A percentile compares a stretch with the other conserved stretches of the same genome.
Conservation (phyloP, 2,113 vertebrate genomes). For the Amazona vittata region DNA sequence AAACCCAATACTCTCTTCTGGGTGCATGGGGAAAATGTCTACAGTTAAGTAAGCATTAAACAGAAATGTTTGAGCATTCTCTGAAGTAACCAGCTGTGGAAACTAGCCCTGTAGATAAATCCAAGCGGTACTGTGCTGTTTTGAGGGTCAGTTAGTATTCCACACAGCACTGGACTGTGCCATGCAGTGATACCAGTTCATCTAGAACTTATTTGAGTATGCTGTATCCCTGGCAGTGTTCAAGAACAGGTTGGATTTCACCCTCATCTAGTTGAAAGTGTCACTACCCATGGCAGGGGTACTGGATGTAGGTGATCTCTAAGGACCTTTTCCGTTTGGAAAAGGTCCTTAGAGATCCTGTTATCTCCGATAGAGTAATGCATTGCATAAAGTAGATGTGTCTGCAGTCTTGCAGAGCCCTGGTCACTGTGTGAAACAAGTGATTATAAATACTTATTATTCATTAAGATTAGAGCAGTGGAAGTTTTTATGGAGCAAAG, state of each 20-base stretch:
- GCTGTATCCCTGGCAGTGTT: neutral
- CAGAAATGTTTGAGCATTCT: neutral
- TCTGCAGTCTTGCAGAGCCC: neutral
- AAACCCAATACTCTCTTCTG: neutral
- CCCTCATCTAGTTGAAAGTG: neutral
- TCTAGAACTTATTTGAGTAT: neutral
- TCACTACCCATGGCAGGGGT: neutral
- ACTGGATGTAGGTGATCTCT: neutral
- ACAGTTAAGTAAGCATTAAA: neutral
- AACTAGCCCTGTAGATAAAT: neutral
- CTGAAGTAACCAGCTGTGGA: neutral
- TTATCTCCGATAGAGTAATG: neutral
- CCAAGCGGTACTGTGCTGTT: neutral
- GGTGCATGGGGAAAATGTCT: neutral
- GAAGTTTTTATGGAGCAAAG: neutral
- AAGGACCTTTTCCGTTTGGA: neutral
- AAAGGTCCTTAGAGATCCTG: neutral
- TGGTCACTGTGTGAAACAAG: neutral
- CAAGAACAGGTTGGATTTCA: neutral
- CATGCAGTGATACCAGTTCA: neutral
- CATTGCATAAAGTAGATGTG: fast-evolving
- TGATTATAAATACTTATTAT: neutral
- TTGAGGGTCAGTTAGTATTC: neutral
- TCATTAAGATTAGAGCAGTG: neutral
- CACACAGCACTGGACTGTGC: neutral